Percentiles rank a stretch among this genome's conserved stretches.
These are phyloP conservation scores for Mugil cephalus DNA, from an alignment of 2,113 vertebrate species.

Conservation along the genomic window DNA sequence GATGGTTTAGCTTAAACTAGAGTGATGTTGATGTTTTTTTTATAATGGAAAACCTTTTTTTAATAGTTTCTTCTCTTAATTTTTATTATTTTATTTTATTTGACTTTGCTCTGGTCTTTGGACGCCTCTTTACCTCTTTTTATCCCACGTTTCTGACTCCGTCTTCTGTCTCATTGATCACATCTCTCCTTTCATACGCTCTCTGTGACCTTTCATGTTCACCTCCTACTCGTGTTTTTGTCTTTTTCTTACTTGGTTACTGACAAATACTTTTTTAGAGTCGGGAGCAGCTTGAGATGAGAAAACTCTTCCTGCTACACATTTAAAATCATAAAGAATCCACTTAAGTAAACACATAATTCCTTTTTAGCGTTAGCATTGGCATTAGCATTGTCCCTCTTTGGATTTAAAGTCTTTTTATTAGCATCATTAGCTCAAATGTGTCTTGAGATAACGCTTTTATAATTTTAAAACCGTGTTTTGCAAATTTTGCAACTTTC, in stretches of 20 bases:
- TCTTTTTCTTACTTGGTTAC: no score
- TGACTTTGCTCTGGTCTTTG: slow-evolving; percentile 30
- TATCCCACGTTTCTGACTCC: neutral
- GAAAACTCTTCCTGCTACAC: no score
- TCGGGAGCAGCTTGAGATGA: no score
- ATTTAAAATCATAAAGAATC: neutral
- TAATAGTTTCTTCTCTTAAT: slow-evolving; percentile 29
- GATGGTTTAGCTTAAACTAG: slow-evolving; percentile 65
- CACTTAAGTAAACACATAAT: neutral
- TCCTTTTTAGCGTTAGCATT: no score
- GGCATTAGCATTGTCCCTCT: neutral
- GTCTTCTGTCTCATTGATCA: neutral
- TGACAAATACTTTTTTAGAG: no score
- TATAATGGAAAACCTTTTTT: slow-evolving; percentile 60
- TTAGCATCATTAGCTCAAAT: no score
- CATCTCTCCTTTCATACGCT: no score
- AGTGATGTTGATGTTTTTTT: slow-evolving; percentile 48
- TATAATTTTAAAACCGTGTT: no score
- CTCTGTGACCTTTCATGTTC: no score
- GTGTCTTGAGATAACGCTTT: no score
- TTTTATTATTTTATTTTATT: slow-evolving; percentile 38
- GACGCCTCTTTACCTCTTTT: slow-evolving; percentile 24
- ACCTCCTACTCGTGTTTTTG: no score
- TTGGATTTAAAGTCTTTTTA: neutral
- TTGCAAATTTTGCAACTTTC: no score